phyloP scores from a whole-genome alignment of 2,797 vertebrate genomes.

The Manis pentadactyla region DNA sequence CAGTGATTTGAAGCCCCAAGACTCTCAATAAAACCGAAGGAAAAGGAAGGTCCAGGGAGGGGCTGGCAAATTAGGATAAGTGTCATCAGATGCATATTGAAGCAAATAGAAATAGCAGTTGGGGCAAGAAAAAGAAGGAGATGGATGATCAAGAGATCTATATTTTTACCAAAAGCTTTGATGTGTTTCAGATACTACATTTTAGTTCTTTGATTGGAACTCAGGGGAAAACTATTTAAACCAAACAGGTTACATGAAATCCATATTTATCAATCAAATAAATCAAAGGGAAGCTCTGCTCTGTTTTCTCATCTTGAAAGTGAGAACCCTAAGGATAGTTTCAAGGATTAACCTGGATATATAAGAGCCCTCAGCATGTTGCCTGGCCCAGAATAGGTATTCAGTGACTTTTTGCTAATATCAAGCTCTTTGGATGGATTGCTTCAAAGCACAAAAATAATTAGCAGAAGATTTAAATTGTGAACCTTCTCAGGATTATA shows the following conservation, averaged over 20 bases:
- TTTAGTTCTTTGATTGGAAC: background rate
- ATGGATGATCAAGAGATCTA: background rate
- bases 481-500: background rate
- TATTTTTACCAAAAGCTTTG: background rate
- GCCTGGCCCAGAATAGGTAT: background rate
- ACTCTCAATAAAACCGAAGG: slow-evolving; percentile 32
- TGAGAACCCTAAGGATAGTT: background rate
- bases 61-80: background rate
- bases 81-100: background rate
- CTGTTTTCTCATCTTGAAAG: slow-evolving; percentile 1
- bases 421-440: background rate
- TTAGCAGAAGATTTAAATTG: slow-evolving; percentile 9
- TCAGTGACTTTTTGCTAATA: background rate
- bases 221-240: background rate
- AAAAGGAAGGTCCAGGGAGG: background rate
- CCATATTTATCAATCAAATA: slow-evolving; percentile 10
- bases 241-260: background rate
- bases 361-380: background rate
- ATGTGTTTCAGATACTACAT: background rate
- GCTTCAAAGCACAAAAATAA: background rate
- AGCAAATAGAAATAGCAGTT: background rate
- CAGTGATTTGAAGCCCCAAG: background rate
- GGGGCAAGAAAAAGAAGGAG: background rate
- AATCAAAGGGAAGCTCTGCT: background rate
- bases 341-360: background rate